Evolutionary conservation across 2,888 invertebrate genomes (phyloP).

Genomic region (Phlogophora meticulosa): DNA sequence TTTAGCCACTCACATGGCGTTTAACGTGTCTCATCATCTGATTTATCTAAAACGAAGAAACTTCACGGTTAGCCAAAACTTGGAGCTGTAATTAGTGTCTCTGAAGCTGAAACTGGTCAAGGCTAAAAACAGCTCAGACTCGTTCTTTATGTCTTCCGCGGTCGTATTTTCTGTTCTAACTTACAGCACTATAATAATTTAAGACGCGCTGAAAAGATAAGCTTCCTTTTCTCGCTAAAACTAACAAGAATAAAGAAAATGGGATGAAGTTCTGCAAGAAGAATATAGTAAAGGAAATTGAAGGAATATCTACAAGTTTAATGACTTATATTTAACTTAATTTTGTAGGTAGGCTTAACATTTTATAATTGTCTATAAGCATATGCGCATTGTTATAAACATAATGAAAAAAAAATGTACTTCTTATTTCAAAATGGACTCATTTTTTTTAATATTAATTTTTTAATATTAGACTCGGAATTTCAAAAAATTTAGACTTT

Average conservation of each 20-base stretch:
- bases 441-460: neutral
- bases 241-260: constrained; percentile 28
- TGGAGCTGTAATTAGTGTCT: constrained; percentile 34
- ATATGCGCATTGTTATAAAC: neutral
- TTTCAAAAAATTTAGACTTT: neutral
- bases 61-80: constrained; percentile 22
- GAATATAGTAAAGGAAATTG: neutral
- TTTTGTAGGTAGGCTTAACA: neutral
- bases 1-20: too few relatives aligned
- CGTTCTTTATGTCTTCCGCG: constrained; percentile 28
- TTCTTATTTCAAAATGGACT: neutral
- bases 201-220: constrained; percentile 35
- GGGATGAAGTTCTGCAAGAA: constrained; percentile 3
- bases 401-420: neutral
- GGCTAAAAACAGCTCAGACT: constrained; percentile 21
- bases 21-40: neutral
- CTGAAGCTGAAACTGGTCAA: constrained; percentile 35
- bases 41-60: constrained; percentile 24
- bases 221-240: constrained; percentile 40
- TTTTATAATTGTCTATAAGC: neutral
- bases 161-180: constrained; percentile 37
- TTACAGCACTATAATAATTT: constrained; percentile 42
- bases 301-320: neutral
- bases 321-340: neutral
- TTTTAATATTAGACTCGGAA: neutral